A percentile compares a stretch with the other conserved stretches of the same genome.
These are phyloP conservation scores for Anabacerthia variegaticeps DNA, from an alignment of 2,797 vertebrate genomes.

Conservation along the genomic window DNA sequence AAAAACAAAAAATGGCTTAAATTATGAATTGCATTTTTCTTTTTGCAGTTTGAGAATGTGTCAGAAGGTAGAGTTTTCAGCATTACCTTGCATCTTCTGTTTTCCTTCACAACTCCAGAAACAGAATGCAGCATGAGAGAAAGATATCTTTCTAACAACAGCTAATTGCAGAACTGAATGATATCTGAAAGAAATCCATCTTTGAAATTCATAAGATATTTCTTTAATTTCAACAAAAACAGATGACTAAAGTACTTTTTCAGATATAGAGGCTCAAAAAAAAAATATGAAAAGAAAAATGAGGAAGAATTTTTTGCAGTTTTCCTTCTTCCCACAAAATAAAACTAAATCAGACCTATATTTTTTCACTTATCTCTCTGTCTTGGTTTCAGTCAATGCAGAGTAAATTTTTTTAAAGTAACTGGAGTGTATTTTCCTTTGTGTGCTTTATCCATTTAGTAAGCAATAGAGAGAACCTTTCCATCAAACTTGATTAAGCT, in stretches of 20 bases:
- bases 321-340: neutral
- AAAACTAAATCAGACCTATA: accelerated
- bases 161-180: neutral
- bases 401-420: too few relatives aligned
- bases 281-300: neutral
- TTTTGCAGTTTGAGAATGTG: accelerated
- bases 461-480: too few relatives aligned
- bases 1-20: neutral
- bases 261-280: neutral
- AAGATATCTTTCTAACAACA: neutral
- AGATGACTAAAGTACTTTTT: neutral
- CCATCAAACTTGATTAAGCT: too few relatives aligned
- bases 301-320: too few relatives aligned
- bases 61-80: neutral
- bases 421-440: too few relatives aligned
- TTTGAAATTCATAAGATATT: neutral
- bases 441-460: too few relatives aligned
- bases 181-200: neutral
- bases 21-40: neutral
- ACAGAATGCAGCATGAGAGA: neutral
- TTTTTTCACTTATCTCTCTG: neutral
- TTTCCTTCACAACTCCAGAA: neutral
- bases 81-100: neutral
- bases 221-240: neutral
- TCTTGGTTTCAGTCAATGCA: neutral